Base-by-base conservation (phyloP, 1,140 invertebrate species). In the Plutomurus gul region DNA sequence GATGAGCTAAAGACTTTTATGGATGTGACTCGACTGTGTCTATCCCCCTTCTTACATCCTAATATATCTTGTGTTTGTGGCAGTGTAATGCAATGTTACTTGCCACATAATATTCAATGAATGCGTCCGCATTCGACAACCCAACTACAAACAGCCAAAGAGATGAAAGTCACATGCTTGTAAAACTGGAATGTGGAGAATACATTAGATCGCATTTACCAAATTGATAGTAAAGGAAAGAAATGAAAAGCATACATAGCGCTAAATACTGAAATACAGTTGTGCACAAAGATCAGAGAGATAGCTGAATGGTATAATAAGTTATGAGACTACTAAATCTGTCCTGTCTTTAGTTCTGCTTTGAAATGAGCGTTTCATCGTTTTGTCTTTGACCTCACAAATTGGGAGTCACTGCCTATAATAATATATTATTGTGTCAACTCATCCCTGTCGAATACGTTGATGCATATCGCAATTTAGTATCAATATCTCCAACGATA, bases 91-190 rank as follows among this genome's bases (percentile, higher is more conserved):
- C 27, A 65, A 65, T 65, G 56, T 65, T 65, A 36, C 56, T 65
- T 65, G 56, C 56, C 56, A 65, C 56, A 65, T 65, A 65, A 65
- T 65, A 65, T 65, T 65, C 56, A 65, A 65, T 65, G 56, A 65
- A 65, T 65, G n/a, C 27, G 13, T 65, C 56, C 16, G 56, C 56
- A 27, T 65, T 65, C n/a, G n/a, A n/a, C n/a, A n/a, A n/a, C n/a
- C n/a, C n/a, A n/a, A n/a, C n/a, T n/a, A n/a, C n/a, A 65, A 65
- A 65, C 27, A 65, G 56, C 56, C 25, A 27, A 65, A 11, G 27
- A 65, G 36, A 65, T 65, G 56, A 65, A 65, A 65, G 16, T 27
- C 30, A 65, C 20, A 36, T n/a, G n/a, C n/a, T n/a, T n/a, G n/a
- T 16, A 65, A 7, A 65, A n/a, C 39, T 43, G 7, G 25, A 7